Base-by-base conservation (phyloP, 64 coral and sea anemone species). In the Astreopora myriophthalma region DNA sequence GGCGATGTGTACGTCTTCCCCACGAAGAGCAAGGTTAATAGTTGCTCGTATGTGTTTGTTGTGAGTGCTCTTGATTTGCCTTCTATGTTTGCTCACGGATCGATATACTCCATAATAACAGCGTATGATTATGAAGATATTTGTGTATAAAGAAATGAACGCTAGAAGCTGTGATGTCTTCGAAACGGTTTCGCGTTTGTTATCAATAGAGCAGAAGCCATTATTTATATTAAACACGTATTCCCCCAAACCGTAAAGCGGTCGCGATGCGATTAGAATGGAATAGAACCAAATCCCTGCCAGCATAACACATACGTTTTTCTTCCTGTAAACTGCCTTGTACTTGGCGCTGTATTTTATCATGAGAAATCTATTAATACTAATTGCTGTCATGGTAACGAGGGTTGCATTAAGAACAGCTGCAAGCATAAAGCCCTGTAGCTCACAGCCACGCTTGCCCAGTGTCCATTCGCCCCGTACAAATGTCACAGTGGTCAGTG, bases 91-190 rank as follows among this genome's bases (percentile, higher is more conserved):
- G 19, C 42, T 51, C 5, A 79, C 75, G 1, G 75, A 55, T 48
- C 75, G 75, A 79, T 79, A 79, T 10, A 79, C 44, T 17, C 75
- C 75, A 55, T 52, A 28, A 55, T 79, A 79, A 33, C 75, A 79
- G 24, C 75, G 26, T 51, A 79, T 55, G 12, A 79, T 51, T 17
- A 79, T 55, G 48, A 79, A 55, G 16, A 79, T 79, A 31, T 79
- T 79, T 79, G 44, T 12, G 27, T 79, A 79, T 20, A 79, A 31
- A 7, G 75, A 52, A 24, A 79, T 26, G 13, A 23, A 79, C 30
- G 75, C 75, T 16, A 79, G 22, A 79, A 31, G 3, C 11, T 46
- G 44, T 22, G 75, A 79, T 79, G 55, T 51, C 26, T 17, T 79
- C n/a, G 42, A 19, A 5, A 28, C 75, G 13, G 8, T 55, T 19